Percentiles rank a stretch among this genome's conserved stretches.
Evolutionary conservation across 2,113 vertebrate genomes (phyloP).

Genomic region (Picathartes gymnocephalus): DNA sequence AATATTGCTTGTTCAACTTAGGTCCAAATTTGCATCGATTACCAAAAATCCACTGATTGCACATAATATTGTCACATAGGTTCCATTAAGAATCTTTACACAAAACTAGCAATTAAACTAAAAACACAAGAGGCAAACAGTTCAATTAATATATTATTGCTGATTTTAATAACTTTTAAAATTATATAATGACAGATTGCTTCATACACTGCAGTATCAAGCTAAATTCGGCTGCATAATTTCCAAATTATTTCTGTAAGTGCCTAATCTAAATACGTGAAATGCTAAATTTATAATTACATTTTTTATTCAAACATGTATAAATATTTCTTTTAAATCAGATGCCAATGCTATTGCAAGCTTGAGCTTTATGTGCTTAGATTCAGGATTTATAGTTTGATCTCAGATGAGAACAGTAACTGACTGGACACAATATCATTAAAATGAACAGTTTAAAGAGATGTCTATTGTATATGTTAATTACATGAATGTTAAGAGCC

Average conservation of each 20-base stretch:
- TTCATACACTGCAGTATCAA: background rate
- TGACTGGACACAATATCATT: background rate
- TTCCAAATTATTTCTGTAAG: background rate
- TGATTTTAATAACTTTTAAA: background rate
- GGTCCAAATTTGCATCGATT: background rate
- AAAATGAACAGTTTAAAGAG: background rate
- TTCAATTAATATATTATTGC: background rate
- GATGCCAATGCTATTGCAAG: background rate
- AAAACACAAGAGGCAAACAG: background rate
- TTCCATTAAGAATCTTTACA: background rate
- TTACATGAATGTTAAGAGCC: background rate
- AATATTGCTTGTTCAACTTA: background rate
- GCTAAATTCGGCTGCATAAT: background rate
- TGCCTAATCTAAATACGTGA: background rate
- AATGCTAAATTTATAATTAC: background rate
- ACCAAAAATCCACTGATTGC: background rate
- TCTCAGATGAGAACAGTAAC: background rate
- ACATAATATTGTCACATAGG: background rate
- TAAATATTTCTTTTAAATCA: background rate
- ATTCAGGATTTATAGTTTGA: background rate
- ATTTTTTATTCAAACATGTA: background rate
- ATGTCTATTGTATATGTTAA: background rate
- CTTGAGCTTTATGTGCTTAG: background rate
- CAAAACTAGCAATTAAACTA: background rate
- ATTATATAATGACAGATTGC: background rate